Conservation (phyloP, 2,888 invertebrate species). For the Calephelis perditalis region DNA sequence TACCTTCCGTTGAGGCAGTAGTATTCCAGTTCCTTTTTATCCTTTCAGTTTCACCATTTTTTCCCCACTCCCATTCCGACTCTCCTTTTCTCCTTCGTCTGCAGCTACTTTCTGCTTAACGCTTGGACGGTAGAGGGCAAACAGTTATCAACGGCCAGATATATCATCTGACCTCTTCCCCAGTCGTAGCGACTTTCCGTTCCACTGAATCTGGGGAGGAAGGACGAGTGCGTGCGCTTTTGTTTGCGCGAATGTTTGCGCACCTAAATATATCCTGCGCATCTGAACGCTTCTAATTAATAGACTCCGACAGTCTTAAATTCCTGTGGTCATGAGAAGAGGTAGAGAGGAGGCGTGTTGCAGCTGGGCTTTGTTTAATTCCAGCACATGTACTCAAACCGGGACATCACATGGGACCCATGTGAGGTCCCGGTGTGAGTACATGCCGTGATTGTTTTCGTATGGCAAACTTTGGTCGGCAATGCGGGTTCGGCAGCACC, state of each 20-base stretch:
- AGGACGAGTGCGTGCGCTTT: not conserved
- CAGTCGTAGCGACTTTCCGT: no score
- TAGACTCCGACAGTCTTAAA: not conserved
- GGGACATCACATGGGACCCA: constrained; percentile 19
- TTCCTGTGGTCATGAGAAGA: not conserved
- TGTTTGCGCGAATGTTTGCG: not conserved
- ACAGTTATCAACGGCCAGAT: no score
- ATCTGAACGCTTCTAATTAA: not conserved
- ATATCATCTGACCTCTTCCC: no score
- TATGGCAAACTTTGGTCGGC: constrained; percentile 15
- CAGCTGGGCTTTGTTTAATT: constrained; percentile 18
- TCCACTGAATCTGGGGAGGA: no score
- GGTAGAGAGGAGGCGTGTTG: constrained; percentile 19
- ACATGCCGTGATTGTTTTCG: constrained; percentile 16
- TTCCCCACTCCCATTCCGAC: not conserved
- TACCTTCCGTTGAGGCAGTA: not conserved
- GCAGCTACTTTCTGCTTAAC: not conserved
- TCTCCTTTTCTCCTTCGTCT: not conserved
- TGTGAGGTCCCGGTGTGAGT: constrained; percentile 5
- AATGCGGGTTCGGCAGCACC: no score
- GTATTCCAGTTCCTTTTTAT: not conserved
- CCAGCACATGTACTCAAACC: constrained; percentile 27
- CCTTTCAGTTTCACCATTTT: not conserved
- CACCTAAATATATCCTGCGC: no score
- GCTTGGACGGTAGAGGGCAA: not conserved